Evolutionary conservation across 1,140 invertebrate species (phyloP), one percentile per base, ranked within the genome.

Genomic region (Scylla paramamosain): DNA sequence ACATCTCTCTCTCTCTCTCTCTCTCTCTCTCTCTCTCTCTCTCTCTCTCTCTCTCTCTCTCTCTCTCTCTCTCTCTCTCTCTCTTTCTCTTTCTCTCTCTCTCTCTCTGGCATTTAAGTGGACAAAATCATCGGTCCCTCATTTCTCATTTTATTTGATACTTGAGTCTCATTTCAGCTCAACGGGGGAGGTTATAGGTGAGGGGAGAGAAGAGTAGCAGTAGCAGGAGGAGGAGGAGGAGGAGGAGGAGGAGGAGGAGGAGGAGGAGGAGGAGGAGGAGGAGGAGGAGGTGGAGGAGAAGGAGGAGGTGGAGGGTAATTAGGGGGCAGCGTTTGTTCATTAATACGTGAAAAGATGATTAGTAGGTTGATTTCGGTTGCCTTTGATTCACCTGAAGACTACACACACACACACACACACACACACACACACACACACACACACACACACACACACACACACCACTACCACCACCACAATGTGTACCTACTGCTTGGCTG

Each of bases 371-470:
- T 77, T 77, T 77, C 67, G n/a, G 67, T 25, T n/a, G 20, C 67
- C 45, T 88, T 46, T 45, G 86, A 39, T 88, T 45, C 31, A 88
- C 45, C 46, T 48, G 83, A 87, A 45, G 10, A 77, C 39, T 25
- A 87, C 82, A 52, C 83, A 87, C 92, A 93, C 28, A 82, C 59
- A 67, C 16, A 92, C 12, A 92, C 52, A 92, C 48, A 92, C 52
- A 92, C 52, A n/a, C 59, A 82, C 91, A 92, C 91, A 59, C 67
- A 92, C 48, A 67, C 48, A 92, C 48, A 67, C 16, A 92, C 48
- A 25, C 20, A 67, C 8, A 45, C 8, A 25, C 20, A 45, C 12
- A 67, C 20, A 29, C 48, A 92, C 20, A 12, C 48, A 92, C 25
- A n/a, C n/a, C n/a, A n/a, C n/a, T n/a, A n/a, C n/a, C n/a, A n/a